Conservation (phyloP, 2,888 invertebrate genomes). For the Campoplex nolae region DNA sequence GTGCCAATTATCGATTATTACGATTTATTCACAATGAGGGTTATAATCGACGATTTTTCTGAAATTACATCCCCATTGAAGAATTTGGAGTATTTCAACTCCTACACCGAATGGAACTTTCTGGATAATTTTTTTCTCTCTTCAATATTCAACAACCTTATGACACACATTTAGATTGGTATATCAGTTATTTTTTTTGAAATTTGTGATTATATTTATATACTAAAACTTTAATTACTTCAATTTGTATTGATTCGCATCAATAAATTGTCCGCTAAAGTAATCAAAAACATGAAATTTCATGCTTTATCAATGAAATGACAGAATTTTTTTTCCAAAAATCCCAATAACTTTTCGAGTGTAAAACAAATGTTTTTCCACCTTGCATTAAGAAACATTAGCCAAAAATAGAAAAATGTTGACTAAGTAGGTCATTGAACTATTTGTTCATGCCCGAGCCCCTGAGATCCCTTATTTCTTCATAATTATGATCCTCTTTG, state of each 20-base stretch:
- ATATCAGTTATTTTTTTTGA: background rate
- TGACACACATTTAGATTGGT: background rate
- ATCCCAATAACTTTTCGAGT: background rate
- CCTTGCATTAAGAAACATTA: background rate
- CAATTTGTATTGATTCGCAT: background rate
- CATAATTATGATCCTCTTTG: background rate
- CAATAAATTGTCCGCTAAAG: background rate
- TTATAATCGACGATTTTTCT: background rate
- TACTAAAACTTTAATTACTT: background rate
- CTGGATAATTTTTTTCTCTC: background rate
- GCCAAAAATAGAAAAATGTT: background rate
- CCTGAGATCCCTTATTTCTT: background rate
- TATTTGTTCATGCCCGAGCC: background rate
- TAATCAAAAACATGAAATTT: background rate
- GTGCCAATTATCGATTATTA: conserved; percentile 4
- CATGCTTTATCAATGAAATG: background rate
- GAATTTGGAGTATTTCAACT: background rate
- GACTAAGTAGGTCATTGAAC: background rate
- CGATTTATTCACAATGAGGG: background rate
- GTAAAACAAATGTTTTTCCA: background rate
- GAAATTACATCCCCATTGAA: background rate
- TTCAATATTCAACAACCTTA: background rate
- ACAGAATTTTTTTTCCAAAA: background rate
- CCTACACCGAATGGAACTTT: background rate
- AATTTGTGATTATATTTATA: background rate